Evolutionary conservation across 1,140 invertebrate genomes (phyloP).

Genomic region (Saxidomus purpurata): DNA sequence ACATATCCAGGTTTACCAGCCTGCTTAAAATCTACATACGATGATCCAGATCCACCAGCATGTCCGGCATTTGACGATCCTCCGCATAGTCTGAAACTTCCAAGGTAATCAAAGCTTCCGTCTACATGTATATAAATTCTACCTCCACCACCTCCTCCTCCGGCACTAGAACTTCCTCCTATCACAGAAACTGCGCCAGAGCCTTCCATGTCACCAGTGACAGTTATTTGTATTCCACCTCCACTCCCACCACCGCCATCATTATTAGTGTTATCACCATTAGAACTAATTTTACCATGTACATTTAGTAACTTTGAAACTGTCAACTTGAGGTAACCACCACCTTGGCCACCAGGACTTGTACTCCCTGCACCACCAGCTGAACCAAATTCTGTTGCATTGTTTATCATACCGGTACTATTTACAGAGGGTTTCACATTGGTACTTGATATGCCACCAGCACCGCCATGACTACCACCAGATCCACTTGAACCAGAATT

Average conservation of each 20-base stretch:
- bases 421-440: slow-evolving; percentile 18
- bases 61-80: slow-evolving; percentile 68
- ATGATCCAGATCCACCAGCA: slow-evolving; percentile 78
- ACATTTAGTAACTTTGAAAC: slow-evolving; percentile 60
- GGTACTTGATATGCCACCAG: slow-evolving; percentile 69
- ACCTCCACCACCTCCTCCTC: slow-evolving; percentile 79
- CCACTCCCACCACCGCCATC: slow-evolving; percentile 74
- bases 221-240: slow-evolving; percentile 68
- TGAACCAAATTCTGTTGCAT: slow-evolving; percentile 73
- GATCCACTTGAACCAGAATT: slow-evolving; percentile 63
- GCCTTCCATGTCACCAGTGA: slow-evolving; percentile 70
- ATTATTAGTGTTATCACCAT: slow-evolving; percentile 66
- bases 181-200: slow-evolving; percentile 68
- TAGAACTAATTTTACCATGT: slow-evolving; percentile 74
- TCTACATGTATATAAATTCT: slow-evolving; percentile 67
- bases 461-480: slow-evolving; percentile 77
- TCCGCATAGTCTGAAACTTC: slow-evolving; percentile 69
- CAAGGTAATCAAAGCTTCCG: slow-evolving; percentile 74
- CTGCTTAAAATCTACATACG: slow-evolving; percentile 65
- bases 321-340: slow-evolving; percentile 71
- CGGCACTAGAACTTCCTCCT: slow-evolving; percentile 61
- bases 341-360: slow-evolving; percentile 68
- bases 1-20: slow-evolving; percentile 55
- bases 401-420: slow-evolving; percentile 67
- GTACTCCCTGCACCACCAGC: slow-evolving; percentile 71